phyloP scores from a whole-genome alignment of 2,797 vertebrate species.

The Thamnophis elegans region DNA sequence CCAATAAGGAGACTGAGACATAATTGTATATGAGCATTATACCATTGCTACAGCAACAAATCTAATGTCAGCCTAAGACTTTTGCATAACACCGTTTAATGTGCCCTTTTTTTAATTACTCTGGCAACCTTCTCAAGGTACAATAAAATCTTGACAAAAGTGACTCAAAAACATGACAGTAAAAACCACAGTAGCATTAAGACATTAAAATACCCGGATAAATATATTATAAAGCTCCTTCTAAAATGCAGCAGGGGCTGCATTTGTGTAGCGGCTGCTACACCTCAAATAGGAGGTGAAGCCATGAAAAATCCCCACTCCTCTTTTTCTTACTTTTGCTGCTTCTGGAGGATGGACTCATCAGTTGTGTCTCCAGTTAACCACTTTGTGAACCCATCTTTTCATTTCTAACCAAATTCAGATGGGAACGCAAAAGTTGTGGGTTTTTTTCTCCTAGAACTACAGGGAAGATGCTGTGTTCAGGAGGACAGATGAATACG shows the following conservation, averaged over 20 bases:
- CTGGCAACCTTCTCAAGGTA: background rate
- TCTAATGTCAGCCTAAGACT: background rate
- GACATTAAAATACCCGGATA: background rate
- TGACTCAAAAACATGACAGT: background rate
- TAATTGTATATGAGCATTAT: background rate
- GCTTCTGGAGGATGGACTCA: background rate
- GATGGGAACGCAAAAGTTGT: background rate
- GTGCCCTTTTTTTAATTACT: background rate
- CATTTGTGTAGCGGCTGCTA: background rate
- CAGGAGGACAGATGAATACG: background rate
- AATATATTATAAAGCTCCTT: background rate
- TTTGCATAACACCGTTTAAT: background rate
- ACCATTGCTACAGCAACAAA: background rate
- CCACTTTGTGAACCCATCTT: background rate
- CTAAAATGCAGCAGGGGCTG: background rate
- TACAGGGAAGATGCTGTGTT: background rate
- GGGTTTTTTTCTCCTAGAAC: too few relatives aligned
- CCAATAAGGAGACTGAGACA: background rate
- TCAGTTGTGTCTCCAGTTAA: background rate
- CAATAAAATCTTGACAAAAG: background rate
- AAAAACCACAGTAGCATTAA: background rate
- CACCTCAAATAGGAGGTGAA: background rate
- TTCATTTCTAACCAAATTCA: background rate
- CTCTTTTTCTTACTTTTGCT: background rate
- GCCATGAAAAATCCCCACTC: background rate